These are phyloP conservation scores for Pedionomus torquatus DNA, from an alignment of 2,113 vertebrate genomes.

Conservation along the genomic window DNA sequence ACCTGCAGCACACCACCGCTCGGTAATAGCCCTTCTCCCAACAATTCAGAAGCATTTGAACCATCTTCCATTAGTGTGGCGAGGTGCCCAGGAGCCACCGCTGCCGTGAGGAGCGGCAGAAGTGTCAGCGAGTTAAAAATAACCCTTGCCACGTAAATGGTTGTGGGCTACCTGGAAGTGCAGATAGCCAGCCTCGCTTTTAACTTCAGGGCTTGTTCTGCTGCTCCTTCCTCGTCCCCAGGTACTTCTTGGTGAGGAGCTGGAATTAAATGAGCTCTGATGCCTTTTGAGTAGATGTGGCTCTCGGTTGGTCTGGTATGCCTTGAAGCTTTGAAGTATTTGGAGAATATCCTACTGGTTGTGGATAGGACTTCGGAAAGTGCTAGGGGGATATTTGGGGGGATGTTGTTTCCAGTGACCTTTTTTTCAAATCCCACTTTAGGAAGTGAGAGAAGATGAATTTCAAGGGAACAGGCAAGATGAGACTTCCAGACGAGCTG, in stretches of 20 bases:
- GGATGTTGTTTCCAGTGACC: constrained; percentile 7
- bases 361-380: not conserved
- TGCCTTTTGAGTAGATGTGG: not conserved
- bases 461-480: constrained; percentile 40
- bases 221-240: not conserved
- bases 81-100: not conserved
- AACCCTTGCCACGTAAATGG: not conserved
- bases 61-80: not conserved
- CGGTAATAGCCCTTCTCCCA: not conserved
- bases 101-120: not conserved
- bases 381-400: not conserved
- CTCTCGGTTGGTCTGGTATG: not conserved
- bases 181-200: not conserved
- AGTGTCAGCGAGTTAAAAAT: not conserved
- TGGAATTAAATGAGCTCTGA: not conserved
- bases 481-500: constrained; percentile 40
- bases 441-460: constrained; percentile 7
- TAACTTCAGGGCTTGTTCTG: not conserved
- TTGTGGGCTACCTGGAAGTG: not conserved
- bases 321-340: not conserved
- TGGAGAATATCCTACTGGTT: not conserved
- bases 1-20: not conserved
- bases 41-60: not conserved
- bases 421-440: not conserved
- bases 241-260: not conserved